A percentile compares a stretch with the other conserved stretches of the same genome.
Evolutionary conservation across 1,140 invertebrate species (phyloP).

Genomic region (Hyposmocoma kahamanoa): DNA sequence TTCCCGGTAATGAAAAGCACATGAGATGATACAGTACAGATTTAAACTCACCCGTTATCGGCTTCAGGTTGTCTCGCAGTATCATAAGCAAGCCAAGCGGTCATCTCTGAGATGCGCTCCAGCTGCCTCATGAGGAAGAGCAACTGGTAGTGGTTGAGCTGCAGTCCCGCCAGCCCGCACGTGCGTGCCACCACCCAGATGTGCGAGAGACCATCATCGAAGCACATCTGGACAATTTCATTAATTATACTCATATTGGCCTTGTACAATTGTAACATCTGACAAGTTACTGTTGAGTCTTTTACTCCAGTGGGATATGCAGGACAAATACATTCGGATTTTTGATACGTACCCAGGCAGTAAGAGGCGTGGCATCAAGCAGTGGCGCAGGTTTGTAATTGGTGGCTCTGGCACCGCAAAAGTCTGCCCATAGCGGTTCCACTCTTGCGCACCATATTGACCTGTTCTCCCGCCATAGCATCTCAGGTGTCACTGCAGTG

Average conservation of each 20-base stretch:
- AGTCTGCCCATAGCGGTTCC: conserved; percentile 95
- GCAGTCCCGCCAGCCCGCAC: conserved; percentile 86
- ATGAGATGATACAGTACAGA: too few relatives aligned
- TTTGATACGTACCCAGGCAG: conserved; percentile 72
- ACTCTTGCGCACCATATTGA: conserved; percentile 91
- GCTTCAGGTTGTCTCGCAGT: conserved; percentile 74
- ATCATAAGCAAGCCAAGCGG: conserved; percentile 86
- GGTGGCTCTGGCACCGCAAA: conserved; percentile 85
- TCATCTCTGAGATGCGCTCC: conserved; percentile 87
- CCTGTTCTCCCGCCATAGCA: conserved; percentile 88
- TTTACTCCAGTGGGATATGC: too few relatives aligned
- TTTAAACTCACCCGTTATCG: conserved; percentile 36
- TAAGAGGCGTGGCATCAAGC: conserved; percentile 92
- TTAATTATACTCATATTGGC: too few relatives aligned
- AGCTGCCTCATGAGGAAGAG: conserved; percentile 89
- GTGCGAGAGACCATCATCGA: conserved; percentile 45
- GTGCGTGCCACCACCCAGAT: conserved; percentile 80
- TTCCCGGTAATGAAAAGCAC: too few relatives aligned
- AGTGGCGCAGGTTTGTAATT: conserved; percentile 87
- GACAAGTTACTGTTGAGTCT: too few relatives aligned
- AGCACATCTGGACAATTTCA: conserved; percentile 45
- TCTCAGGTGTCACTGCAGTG: conserved; percentile 73
- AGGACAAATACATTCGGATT: too few relatives aligned
- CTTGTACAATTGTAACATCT: too few relatives aligned
- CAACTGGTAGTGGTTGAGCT: conserved; percentile 95